Conservation (phyloP, 1,140 invertebrate genomes). For the Goniozus legneri region DNA sequence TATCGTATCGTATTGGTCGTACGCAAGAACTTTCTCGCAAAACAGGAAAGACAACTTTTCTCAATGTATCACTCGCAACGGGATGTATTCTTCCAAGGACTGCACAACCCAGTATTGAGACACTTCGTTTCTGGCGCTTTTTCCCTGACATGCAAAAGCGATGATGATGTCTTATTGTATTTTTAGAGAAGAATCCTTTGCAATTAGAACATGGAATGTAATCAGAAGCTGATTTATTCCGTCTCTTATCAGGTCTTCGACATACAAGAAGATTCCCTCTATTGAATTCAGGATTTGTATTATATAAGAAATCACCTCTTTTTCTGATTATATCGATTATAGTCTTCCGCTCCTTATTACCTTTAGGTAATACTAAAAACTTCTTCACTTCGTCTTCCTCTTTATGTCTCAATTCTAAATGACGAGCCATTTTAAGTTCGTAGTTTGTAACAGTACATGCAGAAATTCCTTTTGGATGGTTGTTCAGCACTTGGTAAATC, state of each 20-base stretch:
- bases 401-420: conserved; percentile 1
- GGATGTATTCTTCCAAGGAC: neutral
- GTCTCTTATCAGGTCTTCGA: conserved; percentile 7
- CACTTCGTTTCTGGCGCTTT: conserved; percentile 2
- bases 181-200: conserved; percentile 6
- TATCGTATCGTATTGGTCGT: neutral
- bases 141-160: neutral
- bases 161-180: conserved; percentile 3
- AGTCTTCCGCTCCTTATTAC: neutral
- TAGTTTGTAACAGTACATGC: conserved; percentile 8
- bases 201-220: conserved; percentile 4
- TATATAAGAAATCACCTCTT: conserved; percentile 10
- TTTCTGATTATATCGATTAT: conserved; percentile 7
- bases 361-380: conserved; percentile 5
- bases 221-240: neutral
- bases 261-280: conserved; percentile 14
- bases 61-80: neutral
- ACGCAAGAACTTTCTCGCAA: neutral
- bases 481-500: neutral
- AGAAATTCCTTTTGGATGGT: neutral
- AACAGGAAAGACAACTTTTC: neutral
- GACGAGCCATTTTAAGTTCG: conserved; percentile 3
- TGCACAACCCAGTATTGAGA: neutral
- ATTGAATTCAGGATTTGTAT: conserved; percentile 5
- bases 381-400: conserved; percentile 5